phyloP scores from a whole-genome alignment of 2,797 vertebrate genomes.

The Naso thynnoides region DNA sequence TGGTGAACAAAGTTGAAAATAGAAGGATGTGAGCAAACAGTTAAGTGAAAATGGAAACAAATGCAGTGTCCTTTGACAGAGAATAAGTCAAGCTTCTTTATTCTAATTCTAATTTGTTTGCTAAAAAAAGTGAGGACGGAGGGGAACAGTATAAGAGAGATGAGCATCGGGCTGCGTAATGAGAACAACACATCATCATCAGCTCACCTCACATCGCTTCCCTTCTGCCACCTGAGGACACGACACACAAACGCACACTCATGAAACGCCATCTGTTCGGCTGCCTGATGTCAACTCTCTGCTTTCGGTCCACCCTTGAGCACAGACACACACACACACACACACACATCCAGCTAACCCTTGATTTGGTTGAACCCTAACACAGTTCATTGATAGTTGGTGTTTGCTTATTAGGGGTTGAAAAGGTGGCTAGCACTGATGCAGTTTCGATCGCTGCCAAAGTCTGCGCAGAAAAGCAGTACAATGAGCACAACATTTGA shows the following conservation, averaged over 20 bases:
- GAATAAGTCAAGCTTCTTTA: constrained; percentile 27
- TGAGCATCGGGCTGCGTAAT: constrained; percentile 62
- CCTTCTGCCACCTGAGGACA: constrained; percentile 72
- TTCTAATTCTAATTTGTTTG: constrained; percentile 53
- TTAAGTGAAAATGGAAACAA: constrained; percentile 7
- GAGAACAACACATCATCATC: constrained; percentile 75
- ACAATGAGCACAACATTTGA: too few relatives aligned
- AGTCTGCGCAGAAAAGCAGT: constrained; percentile 14
- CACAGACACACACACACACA: neutral
- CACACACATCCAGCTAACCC: constrained; percentile 12
- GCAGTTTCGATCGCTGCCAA: constrained; percentile 28
- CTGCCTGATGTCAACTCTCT: constrained; percentile 45
- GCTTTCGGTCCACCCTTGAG: constrained; percentile 24
- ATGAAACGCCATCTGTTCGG: constrained; percentile 66
- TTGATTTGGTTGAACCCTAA: constrained; percentile 25
- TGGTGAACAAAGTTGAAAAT: constrained; percentile 8
- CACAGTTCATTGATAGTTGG: constrained; percentile 55
- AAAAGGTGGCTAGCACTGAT: constrained; percentile 26
- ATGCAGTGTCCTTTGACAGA: constrained; percentile 9
- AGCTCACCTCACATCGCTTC: constrained; percentile 75
- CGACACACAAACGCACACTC: constrained; percentile 40
- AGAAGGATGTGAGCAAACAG: constrained; percentile 21
- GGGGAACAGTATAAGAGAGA: constrained; percentile 46
- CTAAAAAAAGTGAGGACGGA: constrained; percentile 32
- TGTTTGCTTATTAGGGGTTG: constrained; percentile 48